Percentiles rank a stretch among this genome's conserved stretches.
phyloP scores from a whole-genome alignment of 2,113 vertebrate genomes.

The Amphiprion percula region DNA sequence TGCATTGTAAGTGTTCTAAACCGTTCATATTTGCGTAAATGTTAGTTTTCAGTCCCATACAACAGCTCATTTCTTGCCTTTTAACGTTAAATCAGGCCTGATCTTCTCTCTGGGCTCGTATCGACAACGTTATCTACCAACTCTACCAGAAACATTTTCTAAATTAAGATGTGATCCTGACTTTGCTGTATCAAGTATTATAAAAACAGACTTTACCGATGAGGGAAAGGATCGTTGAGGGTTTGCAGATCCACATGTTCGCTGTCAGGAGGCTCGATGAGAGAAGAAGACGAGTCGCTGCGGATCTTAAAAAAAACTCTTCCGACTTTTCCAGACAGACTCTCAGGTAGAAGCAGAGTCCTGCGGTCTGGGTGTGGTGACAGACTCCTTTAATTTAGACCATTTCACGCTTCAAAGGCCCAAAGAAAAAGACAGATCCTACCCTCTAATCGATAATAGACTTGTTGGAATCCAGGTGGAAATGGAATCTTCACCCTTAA shows the following conservation, averaged over 20 bases:
- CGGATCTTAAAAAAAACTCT: too few species aligned
- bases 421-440: neutral
- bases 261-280: neutral
- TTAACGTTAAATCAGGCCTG: too few species aligned
- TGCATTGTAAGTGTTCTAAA: too few species aligned
- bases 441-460: neutral
- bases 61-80: too few species aligned
- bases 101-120: too few species aligned
- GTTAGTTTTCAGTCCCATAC: too few species aligned
- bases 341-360: neutral
- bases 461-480: neutral
- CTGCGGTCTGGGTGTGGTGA: constrained; percentile 67
- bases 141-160: too few species aligned
- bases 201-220: constrained; percentile 29
- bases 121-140: too few species aligned
- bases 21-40: too few species aligned
- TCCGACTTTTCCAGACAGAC: neutral
- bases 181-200: neutral
- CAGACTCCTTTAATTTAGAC: constrained; percentile 25
- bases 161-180: too few species aligned
- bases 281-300: neutral
- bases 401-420: neutral
- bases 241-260: constrained; percentile 50
- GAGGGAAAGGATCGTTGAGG: constrained; percentile 48
- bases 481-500: too few species aligned